A percentile compares a stretch with the other conserved stretches of the same genome.
Evolutionary conservation across 2,888 invertebrate species (phyloP).

Genomic region (Formica aserva): DNA sequence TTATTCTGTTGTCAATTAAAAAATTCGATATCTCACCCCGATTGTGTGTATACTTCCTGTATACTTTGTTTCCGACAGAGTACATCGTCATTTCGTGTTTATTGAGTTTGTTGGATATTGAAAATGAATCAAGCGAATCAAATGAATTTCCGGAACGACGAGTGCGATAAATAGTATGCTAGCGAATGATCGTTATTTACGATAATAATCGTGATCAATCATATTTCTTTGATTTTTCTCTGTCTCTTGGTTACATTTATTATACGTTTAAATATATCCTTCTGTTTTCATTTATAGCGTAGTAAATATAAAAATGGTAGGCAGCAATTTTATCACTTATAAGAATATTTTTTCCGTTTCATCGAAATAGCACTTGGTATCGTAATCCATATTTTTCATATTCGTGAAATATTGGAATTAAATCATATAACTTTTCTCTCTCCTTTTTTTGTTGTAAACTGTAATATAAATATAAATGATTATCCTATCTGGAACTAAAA

Average conservation of each 20-base stretch:
- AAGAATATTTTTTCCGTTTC: neutral
- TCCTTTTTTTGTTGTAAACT: neutral
- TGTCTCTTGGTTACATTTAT: neutral
- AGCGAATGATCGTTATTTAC: neutral
- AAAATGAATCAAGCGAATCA: slow-evolving; percentile 29
- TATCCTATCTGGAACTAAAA: neutral
- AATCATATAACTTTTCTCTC: neutral
- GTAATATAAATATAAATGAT: neutral
- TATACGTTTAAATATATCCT: neutral
- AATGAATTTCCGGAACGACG: slow-evolving; percentile 20
- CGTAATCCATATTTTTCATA: neutral
- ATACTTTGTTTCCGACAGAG: neutral
- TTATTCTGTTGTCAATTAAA: slow-evolving; percentile 24
- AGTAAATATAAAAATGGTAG: neutral
- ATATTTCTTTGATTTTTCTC: neutral
- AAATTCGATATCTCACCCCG: slow-evolving; percentile 16
- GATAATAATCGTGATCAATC: slow-evolving; percentile 16
- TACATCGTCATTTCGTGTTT: slow-evolving; percentile 7
- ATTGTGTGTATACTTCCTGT: slow-evolving; percentile 28
- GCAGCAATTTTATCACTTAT: neutral
- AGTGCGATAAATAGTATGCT: neutral
- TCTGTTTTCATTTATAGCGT: neutral
- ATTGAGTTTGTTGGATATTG: slow-evolving; percentile 19
- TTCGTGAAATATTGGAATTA: neutral
- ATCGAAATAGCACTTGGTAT: neutral